Evolutionary conservation across 2,888 invertebrate species (phyloP), one percentile per base, ranked within the genome.

Genomic region (Gymnosoma rotundatum): DNA sequence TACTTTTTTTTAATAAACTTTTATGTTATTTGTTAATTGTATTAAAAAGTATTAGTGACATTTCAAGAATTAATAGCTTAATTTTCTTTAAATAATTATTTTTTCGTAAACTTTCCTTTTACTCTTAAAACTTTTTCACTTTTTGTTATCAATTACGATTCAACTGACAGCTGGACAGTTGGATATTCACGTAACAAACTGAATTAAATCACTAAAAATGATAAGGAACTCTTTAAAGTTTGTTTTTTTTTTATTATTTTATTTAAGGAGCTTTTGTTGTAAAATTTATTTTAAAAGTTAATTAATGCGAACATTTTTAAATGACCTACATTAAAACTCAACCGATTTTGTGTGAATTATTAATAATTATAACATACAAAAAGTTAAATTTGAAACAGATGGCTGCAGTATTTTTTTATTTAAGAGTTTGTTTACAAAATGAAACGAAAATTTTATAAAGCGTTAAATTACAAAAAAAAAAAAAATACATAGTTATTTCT

Each of bases 31-130:
- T 69, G 16, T 79, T 63, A 78, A 81, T 69, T 48, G 18, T 56
- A 66, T 78, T 52, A 54, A 21, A n/a, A 36, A 66, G 67, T 75
- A 79, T 78, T 79, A 83, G 85, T 85, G 82, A 85, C 85, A 85
- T 85, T 85, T 85, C 84, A 70, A 74, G 21, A 64, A 70, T 54
- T 64, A 18, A 50, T 38, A 64, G 58, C 18, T 75, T 72, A 54
- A 48, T 54, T 78, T 48, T 63, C 38, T 50, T 72, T 54, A n/a
- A 48, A n/a, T n/a, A n/a, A 16, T 52, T 58, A 12, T 64, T 72
- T 76, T 85, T 72, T 60, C 60, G 50, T 66, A 52, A 58, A 64
- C 56, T 76, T 82, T 76, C 73, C 60, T 54, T 73, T 66, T 52
- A 48, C 58, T 66, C 61, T 58, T 10, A 42, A 42, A 1, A 38